Percentiles rank a stretch among this genome's conserved stretches.
Evolutionary conservation across 2,797 vertebrate species (phyloP).

Genomic region (Phataginus tricuspis): DNA sequence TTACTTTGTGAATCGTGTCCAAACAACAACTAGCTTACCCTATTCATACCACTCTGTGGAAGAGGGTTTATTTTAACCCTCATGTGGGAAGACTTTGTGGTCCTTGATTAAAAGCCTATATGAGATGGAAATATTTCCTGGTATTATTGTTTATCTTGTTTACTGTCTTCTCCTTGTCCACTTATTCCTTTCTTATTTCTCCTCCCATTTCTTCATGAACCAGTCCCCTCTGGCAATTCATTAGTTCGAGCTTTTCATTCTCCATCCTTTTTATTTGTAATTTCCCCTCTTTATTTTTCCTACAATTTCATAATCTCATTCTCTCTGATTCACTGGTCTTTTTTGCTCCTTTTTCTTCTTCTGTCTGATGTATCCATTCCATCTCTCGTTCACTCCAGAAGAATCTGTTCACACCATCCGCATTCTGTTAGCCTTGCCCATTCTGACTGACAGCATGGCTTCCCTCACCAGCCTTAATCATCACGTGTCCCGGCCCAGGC

Average conservation of each 20-base stretch:
- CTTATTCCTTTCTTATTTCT: neutral
- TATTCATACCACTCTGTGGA: neutral
- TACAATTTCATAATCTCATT: neutral
- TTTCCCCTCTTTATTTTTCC: neutral
- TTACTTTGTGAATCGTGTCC: constrained; percentile 11
- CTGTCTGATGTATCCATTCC: neutral
- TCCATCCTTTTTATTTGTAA: neutral
- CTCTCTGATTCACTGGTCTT: neutral
- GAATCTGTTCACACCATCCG: neutral
- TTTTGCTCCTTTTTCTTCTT: neutral
- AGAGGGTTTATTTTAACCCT: neutral
- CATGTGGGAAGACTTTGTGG: neutral
- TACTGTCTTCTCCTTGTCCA: constrained; percentile 27
- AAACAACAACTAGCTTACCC: neutral
- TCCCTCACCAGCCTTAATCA: neutral
- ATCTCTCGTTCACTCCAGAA: neutral
- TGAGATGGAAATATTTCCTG: neutral
- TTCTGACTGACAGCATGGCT: neutral
- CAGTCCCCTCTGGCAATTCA: neutral
- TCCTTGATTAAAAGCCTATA: constrained; percentile 28
- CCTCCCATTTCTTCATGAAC: neutral
- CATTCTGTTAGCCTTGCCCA: neutral
- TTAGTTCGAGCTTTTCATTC: neutral
- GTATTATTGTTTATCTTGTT: neutral
- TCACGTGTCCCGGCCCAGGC: accelerated